These are phyloP conservation scores for Mus spicilegus DNA, from an alignment of 2,113 vertebrate genomes.

Conservation along the genomic window DNA sequence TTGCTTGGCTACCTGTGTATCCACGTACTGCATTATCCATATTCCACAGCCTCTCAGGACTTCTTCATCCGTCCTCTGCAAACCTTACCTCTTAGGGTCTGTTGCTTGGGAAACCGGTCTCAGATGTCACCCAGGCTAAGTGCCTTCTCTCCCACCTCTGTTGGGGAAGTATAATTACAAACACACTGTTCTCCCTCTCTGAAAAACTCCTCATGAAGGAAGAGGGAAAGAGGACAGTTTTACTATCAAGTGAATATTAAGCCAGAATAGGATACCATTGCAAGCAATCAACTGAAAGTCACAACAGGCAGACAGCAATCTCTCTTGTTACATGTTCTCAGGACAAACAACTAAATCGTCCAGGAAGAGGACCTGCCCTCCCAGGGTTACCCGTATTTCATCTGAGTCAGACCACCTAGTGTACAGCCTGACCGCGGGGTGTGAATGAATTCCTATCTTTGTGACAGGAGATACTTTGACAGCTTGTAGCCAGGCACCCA, in stretches of 20 bases:
- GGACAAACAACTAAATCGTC: neutral
- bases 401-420: neutral
- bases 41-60: too few species aligned
- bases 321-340: neutral
- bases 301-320: neutral
- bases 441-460: neutral
- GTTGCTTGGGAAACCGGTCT: neutral
- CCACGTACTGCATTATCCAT: too few species aligned
- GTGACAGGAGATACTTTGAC: neutral
- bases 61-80: neutral
- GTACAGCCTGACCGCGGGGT: neutral
- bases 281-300: neutral
- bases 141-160: neutral
- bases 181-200: neutral
- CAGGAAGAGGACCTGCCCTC: neutral
- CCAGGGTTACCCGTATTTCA: neutral
- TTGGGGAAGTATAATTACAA: neutral
- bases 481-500: neutral
- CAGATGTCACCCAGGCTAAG: neutral
- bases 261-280: neutral
- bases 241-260: neutral
- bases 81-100: neutral
- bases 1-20: fast-evolving
- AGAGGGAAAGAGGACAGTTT: neutral
- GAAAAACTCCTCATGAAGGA: neutral